These are phyloP conservation scores for Megalurothrips usitatus DNA, from an alignment of 2,888 invertebrate genomes.

Conservation along the genomic window DNA sequence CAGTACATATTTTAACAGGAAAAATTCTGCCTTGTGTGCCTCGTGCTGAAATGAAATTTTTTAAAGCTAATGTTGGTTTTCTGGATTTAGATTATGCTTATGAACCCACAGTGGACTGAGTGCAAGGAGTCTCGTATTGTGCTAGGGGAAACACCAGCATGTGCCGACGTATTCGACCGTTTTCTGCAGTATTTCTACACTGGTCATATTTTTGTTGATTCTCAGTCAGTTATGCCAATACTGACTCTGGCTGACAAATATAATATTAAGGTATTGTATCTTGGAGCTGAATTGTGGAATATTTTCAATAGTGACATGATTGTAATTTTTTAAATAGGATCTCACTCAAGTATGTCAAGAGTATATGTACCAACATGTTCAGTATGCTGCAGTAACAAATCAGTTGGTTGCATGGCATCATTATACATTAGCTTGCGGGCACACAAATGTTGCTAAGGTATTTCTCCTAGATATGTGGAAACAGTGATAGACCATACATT, in stretches of 20 bases:
- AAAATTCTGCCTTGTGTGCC: slow-evolving; percentile 24
- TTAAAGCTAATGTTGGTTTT: slow-evolving; percentile 27
- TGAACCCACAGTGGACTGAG: slow-evolving; percentile 90
- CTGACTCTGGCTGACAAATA: slow-evolving; percentile 91
- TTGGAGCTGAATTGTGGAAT: neutral
- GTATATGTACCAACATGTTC: slow-evolving; percentile 84
- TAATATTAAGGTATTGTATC: slow-evolving; percentile 67
- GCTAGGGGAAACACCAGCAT: slow-evolving; percentile 79
- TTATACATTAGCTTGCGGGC: slow-evolving; percentile 80
- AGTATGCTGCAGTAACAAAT: slow-evolving; percentile 75
- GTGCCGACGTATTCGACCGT: slow-evolving; percentile 78
- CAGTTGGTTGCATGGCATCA: slow-evolving; percentile 87
- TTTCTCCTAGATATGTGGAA: slow-evolving; percentile 28
- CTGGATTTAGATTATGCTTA: slow-evolving; percentile 76
- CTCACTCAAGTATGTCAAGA: slow-evolving; percentile 74
- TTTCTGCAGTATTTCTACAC: slow-evolving; percentile 89
- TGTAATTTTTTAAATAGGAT: slow-evolving; percentile 53
- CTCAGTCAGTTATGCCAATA: slow-evolving; percentile 79
- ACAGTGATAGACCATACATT: slow-evolving; percentile 3
- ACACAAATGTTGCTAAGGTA: slow-evolving; percentile 61
- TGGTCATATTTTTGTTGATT: slow-evolving; percentile 80
- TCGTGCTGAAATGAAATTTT: slow-evolving; percentile 29
- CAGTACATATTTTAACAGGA: neutral
- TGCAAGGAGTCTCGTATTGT: slow-evolving; percentile 78
- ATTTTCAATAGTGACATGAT: slow-evolving; percentile 26